Percentiles rank a stretch among this genome's conserved stretches.
These are phyloP conservation scores for Aphelenchoides bicaudatus DNA, from an alignment of 2,888 invertebrate genomes.

Conservation along the genomic window DNA sequence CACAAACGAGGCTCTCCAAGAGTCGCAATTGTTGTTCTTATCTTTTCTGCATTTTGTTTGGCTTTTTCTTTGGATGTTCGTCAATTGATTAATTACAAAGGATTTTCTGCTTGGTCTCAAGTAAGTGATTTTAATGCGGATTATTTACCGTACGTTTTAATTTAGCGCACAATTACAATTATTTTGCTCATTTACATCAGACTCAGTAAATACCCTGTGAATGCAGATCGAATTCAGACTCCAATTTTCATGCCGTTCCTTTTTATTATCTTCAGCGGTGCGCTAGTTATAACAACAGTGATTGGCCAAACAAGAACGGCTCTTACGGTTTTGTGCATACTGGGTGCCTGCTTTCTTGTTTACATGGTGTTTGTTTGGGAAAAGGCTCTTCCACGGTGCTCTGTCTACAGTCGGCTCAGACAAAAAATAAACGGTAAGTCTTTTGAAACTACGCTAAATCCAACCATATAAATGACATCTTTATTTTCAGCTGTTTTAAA, in stretches of 20 bases:
- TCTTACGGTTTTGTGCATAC: slow-evolving; percentile 27
- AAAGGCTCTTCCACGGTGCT: slow-evolving; percentile 16
- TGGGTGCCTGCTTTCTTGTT: slow-evolving; percentile 40
- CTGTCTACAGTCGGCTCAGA: not conserved
- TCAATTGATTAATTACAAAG: slow-evolving; percentile 52
- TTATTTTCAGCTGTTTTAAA: slow-evolving; percentile 31
- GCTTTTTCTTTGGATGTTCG: slow-evolving; percentile 47
- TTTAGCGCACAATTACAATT: slow-evolving; percentile 54
- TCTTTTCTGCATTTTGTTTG: slow-evolving; percentile 37
- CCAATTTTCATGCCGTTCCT: slow-evolving; percentile 49
- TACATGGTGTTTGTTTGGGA: slow-evolving; percentile 46
- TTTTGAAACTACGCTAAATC: not conserved
- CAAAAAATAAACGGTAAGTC: slow-evolving; percentile 1
- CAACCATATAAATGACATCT: not conserved
- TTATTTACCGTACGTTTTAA: too few relatives aligned
- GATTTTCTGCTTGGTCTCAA: slow-evolving; percentile 57
- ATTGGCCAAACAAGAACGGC: slow-evolving; percentile 25
- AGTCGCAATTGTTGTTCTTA: slow-evolving; percentile 52
- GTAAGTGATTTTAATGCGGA: too few relatives aligned
- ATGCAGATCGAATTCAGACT: slow-evolving; percentile 41
- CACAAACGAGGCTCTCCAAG: slow-evolving; percentile 47
- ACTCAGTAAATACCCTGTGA: slow-evolving; percentile 32
- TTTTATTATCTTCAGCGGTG: slow-evolving; percentile 42
- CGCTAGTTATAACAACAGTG: slow-evolving; percentile 23
- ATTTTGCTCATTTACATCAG: slow-evolving; percentile 52